Evolutionary conservation across 2,888 invertebrate genomes (phyloP).

Genomic region (Teleogryllus oceanicus): DNA sequence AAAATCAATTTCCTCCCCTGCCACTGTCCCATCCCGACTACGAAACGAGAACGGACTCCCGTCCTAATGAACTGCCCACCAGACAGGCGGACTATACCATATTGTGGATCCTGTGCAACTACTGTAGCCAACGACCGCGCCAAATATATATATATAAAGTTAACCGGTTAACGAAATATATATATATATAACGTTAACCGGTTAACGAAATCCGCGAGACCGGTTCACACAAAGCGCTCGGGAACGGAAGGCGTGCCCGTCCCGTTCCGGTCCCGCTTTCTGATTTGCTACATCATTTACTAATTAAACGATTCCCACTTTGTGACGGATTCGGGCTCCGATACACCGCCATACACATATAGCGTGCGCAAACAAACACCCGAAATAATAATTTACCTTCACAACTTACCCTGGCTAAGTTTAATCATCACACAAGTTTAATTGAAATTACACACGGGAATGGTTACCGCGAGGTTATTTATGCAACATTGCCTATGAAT

Average conservation of each 20-base stretch:
- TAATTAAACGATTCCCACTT: not conserved
- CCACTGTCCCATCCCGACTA: not conserved
- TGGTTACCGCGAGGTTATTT: not conserved
- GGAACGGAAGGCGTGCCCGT: not conserved
- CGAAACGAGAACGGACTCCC: not conserved
- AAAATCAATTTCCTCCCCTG: not conserved
- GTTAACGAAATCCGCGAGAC: not conserved
- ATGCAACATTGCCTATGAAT: slow-evolving; percentile 8
- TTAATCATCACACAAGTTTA: slow-evolving; percentile 12
- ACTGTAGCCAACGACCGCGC: not conserved
- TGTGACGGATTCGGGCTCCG: not conserved
- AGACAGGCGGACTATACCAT: not conserved
- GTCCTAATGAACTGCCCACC: not conserved
- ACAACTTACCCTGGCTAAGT: not conserved
- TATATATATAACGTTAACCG: not conserved
- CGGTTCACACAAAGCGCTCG: not conserved
- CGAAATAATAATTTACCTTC: too few relatives aligned
- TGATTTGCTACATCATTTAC: not conserved
- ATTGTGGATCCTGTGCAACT: not conserved
- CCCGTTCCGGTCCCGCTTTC: not conserved
- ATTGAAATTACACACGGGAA: not conserved
- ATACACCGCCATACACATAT: not conserved
- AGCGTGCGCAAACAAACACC: not conserved
- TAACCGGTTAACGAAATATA: not conserved
- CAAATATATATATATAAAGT: not conserved